phyloP scores from a whole-genome alignment of 1,140 invertebrate genomes.

The Galendromus occidentalis region DNA sequence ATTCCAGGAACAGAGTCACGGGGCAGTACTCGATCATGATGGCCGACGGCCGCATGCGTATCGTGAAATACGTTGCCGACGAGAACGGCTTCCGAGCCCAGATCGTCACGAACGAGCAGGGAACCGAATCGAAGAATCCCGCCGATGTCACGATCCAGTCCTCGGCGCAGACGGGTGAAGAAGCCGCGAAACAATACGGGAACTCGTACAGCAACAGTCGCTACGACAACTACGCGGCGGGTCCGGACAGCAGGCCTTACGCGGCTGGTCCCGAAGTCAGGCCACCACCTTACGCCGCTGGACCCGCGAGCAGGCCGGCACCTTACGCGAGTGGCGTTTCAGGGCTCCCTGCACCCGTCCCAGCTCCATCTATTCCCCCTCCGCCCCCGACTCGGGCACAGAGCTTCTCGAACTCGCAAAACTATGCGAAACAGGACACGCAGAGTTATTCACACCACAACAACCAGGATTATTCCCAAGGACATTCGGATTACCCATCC shows the following conservation, averaged over 20 bases:
- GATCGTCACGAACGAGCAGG: conserved; percentile 18
- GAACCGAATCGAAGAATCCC: neutral
- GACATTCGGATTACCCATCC: neutral
- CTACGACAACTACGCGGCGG: neutral
- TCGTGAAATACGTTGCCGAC: conserved; percentile 22
- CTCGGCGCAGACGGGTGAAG: neutral
- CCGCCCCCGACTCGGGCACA: too few species aligned
- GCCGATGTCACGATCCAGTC: conserved; percentile 6
- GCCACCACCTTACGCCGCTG: too few species aligned
- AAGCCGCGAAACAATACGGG: neutral
- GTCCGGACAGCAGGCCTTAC: too few species aligned
- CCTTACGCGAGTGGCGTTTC: too few species aligned
- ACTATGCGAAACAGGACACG: neutral
- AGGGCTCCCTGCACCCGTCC: too few species aligned
- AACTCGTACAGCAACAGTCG: neutral
- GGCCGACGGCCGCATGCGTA: conserved; percentile 19
- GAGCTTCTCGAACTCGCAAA: neutral
- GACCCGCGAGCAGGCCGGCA: too few species aligned
- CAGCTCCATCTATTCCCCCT: too few species aligned
- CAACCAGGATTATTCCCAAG: neutral
- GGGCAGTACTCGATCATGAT: conserved; percentile 19
- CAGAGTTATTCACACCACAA: neutral
- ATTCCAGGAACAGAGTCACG: conserved; percentile 11
- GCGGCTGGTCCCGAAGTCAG: too few species aligned
- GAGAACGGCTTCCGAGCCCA: conserved; percentile 22